phyloP scores from a whole-genome alignment of 2,888 invertebrate genomes.

The Drosophila merina region DNA sequence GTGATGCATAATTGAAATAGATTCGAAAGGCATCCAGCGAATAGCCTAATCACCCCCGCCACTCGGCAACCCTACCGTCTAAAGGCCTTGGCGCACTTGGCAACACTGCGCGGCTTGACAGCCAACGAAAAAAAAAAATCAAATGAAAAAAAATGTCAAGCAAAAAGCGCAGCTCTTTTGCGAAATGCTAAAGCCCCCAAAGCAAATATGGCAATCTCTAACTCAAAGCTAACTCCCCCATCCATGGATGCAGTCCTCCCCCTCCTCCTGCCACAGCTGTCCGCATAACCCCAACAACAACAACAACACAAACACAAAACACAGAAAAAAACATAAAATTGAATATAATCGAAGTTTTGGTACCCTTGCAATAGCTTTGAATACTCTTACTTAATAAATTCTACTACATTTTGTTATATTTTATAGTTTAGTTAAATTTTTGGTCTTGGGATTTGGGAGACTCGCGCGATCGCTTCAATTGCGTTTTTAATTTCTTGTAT shows the following conservation, averaged over 20 bases:
- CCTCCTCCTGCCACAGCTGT: constrained; percentile 11
- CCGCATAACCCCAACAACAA: constrained; percentile 35
- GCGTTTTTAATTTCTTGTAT: too few species aligned
- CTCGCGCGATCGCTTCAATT: too few species aligned
- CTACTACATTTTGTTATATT: too few species aligned
- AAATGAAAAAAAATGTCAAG: constrained; percentile 1
- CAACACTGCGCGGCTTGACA: constrained; percentile 20
- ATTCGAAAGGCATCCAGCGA: not conserved
- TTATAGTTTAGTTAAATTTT: too few species aligned
- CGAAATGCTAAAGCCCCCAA: constrained; percentile 22
- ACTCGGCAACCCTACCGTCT: constrained; percentile 15
- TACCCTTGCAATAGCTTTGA: not conserved
- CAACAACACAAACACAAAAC: constrained; percentile 4
- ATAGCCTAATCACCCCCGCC: not conserved
- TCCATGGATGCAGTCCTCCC: not conserved
- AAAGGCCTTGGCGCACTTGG: constrained; percentile 12
- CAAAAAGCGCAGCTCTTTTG: constrained; percentile 9
- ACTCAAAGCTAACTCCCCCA: constrained; percentile 5
- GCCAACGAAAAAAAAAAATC: constrained; percentile 14
- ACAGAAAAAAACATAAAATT: not conserved
- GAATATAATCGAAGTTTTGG: not conserved
- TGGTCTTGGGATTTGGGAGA: too few species aligned
- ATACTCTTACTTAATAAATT: too few species aligned
- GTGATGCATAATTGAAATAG: not conserved
- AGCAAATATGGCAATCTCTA: constrained; percentile 2